Conservation (phyloP, 2,113 vertebrate genomes). For the Dryoscopus gambensis region DNA sequence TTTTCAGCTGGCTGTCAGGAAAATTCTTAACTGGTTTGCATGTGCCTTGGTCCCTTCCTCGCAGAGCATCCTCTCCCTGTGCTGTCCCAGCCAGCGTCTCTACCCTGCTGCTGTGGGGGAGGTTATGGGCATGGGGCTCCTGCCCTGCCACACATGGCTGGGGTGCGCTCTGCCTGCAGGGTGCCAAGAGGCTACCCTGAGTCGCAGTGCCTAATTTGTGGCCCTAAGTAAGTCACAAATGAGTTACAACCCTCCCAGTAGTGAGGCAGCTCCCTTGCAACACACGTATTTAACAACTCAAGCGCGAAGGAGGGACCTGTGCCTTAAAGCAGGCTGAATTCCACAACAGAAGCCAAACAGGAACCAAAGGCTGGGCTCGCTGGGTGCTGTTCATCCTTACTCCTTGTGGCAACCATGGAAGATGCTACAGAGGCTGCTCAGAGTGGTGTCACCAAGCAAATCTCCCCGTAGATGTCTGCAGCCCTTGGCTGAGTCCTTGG, state of each 20-base stretch:
- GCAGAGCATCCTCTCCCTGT: not conserved
- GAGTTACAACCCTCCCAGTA: not conserved
- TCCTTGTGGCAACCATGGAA: not conserved
- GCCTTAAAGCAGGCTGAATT: not conserved
- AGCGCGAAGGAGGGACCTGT: not conserved
- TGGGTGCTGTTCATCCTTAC: not conserved
- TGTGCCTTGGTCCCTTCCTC: not conserved
- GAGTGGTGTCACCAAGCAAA: not conserved
- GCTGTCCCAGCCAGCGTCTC: not conserved
- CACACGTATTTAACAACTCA: not conserved
- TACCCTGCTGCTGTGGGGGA: too few species aligned
- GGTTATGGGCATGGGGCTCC: not conserved
- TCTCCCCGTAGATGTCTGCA: not conserved
- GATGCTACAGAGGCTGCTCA: not conserved
- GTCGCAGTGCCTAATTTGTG: not conserved
- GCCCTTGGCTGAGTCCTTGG: not conserved
- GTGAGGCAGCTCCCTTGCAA: not conserved
- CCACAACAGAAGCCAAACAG: not conserved
- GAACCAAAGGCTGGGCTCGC: not conserved
- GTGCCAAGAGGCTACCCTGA: not conserved
- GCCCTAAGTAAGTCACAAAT: not conserved
- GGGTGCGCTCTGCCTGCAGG: not conserved
- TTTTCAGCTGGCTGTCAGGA: not conserved
- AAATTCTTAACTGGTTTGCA: not conserved
- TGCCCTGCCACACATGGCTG: not conserved